Evolutionary conservation across 1,140 invertebrate genomes (phyloP).

Genomic region (Ooceraea biroi): DNA sequence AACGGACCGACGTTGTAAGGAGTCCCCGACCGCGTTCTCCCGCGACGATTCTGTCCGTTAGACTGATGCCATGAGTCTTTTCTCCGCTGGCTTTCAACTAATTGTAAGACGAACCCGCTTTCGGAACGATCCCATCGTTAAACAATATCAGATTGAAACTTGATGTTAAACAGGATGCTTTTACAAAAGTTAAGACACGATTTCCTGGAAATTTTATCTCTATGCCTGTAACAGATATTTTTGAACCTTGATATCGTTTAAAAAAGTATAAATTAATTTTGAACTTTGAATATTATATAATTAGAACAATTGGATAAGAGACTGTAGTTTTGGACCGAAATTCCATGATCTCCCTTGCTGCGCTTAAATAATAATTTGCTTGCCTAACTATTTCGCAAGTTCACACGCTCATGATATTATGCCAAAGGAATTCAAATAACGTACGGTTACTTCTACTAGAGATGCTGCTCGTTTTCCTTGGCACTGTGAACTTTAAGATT

Average conservation of each 20-base stretch:
- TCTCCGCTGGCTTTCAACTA: not conserved
- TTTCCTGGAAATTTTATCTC: no score
- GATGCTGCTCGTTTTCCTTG: slow-evolving; percentile 68
- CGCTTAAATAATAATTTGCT: slow-evolving; percentile 33
- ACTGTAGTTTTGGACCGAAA: not conserved
- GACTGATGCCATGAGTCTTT: not conserved
- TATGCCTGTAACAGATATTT: no score
- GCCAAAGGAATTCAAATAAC: slow-evolving; percentile 41
- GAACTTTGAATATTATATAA: no score
- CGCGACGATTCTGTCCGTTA: slow-evolving; percentile 19
- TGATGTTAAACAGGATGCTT: no score
- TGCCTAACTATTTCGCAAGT: not conserved
- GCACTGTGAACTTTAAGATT: slow-evolving; percentile 72
- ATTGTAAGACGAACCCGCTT: not conserved
- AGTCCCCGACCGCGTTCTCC: slow-evolving; percentile 13
- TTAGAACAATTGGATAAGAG: no score
- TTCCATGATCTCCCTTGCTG: no score
- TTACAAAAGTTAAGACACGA: no score
- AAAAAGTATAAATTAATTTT: no score
- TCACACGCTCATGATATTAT: not conserved
- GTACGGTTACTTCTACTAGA: not conserved
- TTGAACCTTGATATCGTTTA: no score
- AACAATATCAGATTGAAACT: no score
- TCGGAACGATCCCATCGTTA: not conserved
- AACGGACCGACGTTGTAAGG: slow-evolving; percentile 32